phyloP scores from a whole-genome alignment of 2,888 invertebrate genomes.

The Folsomia candida region DNA sequence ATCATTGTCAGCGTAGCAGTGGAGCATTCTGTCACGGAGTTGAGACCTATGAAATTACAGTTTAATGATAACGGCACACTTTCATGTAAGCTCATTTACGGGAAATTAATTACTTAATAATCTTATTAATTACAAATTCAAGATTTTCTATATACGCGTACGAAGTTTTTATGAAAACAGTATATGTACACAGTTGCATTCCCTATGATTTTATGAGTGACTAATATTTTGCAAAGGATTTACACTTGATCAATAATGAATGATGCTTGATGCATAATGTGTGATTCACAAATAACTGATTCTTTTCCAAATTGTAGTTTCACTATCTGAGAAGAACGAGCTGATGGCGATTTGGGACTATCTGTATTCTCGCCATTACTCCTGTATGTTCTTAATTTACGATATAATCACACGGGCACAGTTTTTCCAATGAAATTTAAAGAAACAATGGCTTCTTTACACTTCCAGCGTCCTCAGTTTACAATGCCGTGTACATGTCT shows the following conservation, averaged over 20 bases:
- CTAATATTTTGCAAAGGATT: too few species aligned
- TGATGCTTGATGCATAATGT: neutral
- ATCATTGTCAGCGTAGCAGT: slow-evolving; percentile 24
- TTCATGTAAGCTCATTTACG: slow-evolving; percentile 14
- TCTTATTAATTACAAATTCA: too few species aligned
- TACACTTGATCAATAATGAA: too few species aligned
- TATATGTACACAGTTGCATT: too few species aligned
- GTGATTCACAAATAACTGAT: neutral
- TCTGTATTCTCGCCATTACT: slow-evolving; percentile 22
- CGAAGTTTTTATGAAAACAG: too few species aligned
- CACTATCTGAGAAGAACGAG: slow-evolving; percentile 26
- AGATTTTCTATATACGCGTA: too few species aligned
- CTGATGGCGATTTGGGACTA: slow-evolving; percentile 36
- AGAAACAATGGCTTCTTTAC: neutral
- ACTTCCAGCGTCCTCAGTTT: slow-evolving; percentile 18
- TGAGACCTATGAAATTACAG: slow-evolving; percentile 26
- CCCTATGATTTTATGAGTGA: too few species aligned
- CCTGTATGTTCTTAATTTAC: slow-evolving; percentile 20
- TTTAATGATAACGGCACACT: slow-evolving; percentile 24
- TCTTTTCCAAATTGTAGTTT: slow-evolving; percentile 6
- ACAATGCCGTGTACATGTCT: slow-evolving; percentile 34
- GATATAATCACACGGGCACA: too few species aligned
- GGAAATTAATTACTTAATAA: neutral
- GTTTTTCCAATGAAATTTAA: neutral
- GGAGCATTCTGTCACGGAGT: slow-evolving; percentile 23